These are phyloP conservation scores for Laterallus jamaicensis DNA, from an alignment of 2,113 vertebrate species.

Conservation along the genomic window DNA sequence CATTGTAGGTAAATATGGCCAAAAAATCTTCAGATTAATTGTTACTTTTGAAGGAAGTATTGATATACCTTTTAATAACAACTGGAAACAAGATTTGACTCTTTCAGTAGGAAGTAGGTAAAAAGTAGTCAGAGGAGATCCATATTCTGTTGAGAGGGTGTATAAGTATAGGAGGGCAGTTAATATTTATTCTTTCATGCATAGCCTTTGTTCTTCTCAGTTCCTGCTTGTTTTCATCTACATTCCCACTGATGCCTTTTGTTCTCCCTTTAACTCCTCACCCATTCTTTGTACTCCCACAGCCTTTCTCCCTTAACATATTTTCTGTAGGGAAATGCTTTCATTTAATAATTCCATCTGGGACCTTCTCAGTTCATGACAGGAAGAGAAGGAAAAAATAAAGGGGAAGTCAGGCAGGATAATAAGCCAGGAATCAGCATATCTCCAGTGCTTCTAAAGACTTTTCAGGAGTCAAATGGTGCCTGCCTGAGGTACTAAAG, in stretches of 20 bases:
- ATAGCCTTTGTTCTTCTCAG: not conserved
- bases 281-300: conserved; percentile 35
- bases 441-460: conserved; percentile 13
- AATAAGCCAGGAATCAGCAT: conserved; percentile 45
- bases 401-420: conserved; percentile 19
- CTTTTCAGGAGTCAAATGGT: not conserved
- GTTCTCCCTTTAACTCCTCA: conserved; percentile 47
- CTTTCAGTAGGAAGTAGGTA: not conserved
- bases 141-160: not conserved
- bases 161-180: conserved; percentile 14
- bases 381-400: conserved; percentile 29
- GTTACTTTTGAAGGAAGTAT: not conserved
- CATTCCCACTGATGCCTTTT: conserved; percentile 38
- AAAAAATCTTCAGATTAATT: not conserved
- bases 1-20: not conserved
- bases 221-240: conserved; percentile 45
- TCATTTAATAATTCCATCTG: conserved; percentile 42
- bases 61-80: not conserved
- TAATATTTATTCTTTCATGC: conserved; percentile 54
- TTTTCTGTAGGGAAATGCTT: conserved; percentile 36
- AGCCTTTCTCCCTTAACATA: not conserved
- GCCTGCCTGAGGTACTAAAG: not conserved
- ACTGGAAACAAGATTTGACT: not conserved
- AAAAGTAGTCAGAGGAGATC: not conserved
- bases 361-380: not conserved